Evolutionary conservation across 2,888 invertebrate genomes (phyloP), one percentile per base, ranked within the genome.

Genomic region (Adelphocoris suturalis): DNA sequence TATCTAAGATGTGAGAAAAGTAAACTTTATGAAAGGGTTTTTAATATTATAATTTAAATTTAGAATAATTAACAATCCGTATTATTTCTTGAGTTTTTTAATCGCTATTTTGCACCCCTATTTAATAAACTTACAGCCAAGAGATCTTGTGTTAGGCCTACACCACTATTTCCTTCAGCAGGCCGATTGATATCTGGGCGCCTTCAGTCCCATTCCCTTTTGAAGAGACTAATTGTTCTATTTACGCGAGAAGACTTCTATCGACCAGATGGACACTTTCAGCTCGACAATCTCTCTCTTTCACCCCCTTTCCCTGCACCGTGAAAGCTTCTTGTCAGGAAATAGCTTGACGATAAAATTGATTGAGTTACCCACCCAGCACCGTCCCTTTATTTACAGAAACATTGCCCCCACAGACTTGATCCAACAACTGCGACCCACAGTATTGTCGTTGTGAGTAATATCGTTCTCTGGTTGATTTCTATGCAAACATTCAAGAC

Each of bases 221-320:
- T 37, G n/a, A 14, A n/a, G 57, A 57, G 57, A 57, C 57, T 57
- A 57, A 68, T 68, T 68, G 68, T 68, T 23, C 68, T 68, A 68
- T 68, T 68, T 68, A 68, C 68, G 13, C 23, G 68, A 12, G 23
- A 27, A 68, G 68, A 68, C 68, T 68, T 19, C 68, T 68, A 68
- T 68, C 68, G 23, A 68, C 19, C 68, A 68, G 27, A 68, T 23
- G 68, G 68, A 68, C 68, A 68, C 19, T 23, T 68, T 27, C 68
- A 11, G 13, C 19, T 68, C 68, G 23, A 19, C 68, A 57, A n/a
- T 57, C 68, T 68, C 23, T 68, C 23, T 23, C 23, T 68, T 68
- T 13, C 27, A 23, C 27, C 23, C 23, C 68, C 19, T 23, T 4
- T 19, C 68, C 13, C 23, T 23, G 5, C 23, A 19, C 23, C 23